Conservation (phyloP, 2,113 vertebrate species). For the Lepus timidus region DNA sequence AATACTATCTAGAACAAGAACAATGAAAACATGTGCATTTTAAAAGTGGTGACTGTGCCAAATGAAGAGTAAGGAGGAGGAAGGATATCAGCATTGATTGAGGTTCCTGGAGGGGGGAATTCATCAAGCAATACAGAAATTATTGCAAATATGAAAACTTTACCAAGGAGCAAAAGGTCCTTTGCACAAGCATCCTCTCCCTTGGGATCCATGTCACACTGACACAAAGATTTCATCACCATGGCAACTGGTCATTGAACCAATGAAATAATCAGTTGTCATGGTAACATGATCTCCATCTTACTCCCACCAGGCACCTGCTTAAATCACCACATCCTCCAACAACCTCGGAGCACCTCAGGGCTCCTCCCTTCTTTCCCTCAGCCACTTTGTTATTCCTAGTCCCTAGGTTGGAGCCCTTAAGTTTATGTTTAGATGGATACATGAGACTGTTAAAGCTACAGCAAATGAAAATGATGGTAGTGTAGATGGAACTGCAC, state of each 20-base stretch:
- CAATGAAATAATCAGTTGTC: constrained; percentile 84
- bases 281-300: constrained; percentile 80
- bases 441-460: constrained; percentile 6
- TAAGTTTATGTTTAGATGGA: constrained; percentile 21
- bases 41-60: background rate
- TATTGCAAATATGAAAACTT: constrained; percentile 71
- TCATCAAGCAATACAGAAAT: constrained; percentile 67
- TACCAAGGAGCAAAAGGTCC: constrained; percentile 79
- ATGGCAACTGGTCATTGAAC: constrained; percentile 82
- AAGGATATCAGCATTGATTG: background rate
- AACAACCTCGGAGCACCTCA: constrained; percentile 59
- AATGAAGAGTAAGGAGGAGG: background rate
- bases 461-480: constrained; percentile 36
- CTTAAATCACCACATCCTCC: constrained; percentile 75
- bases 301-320: constrained; percentile 82
- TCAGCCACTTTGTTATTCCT: constrained; percentile 23
- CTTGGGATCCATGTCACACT: constrained; percentile 81
- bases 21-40: constrained; percentile 54
- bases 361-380: constrained; percentile 49
- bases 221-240: constrained; percentile 81
- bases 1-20: background rate
- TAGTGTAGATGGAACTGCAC: background rate
- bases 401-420: background rate
- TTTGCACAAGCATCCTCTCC: constrained; percentile 79
- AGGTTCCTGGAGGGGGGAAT: constrained; percentile 43